These are phyloP conservation scores for Forbesichthys agassizii DNA, from an alignment of 2,113 vertebrate species.

Conservation along the genomic window DNA sequence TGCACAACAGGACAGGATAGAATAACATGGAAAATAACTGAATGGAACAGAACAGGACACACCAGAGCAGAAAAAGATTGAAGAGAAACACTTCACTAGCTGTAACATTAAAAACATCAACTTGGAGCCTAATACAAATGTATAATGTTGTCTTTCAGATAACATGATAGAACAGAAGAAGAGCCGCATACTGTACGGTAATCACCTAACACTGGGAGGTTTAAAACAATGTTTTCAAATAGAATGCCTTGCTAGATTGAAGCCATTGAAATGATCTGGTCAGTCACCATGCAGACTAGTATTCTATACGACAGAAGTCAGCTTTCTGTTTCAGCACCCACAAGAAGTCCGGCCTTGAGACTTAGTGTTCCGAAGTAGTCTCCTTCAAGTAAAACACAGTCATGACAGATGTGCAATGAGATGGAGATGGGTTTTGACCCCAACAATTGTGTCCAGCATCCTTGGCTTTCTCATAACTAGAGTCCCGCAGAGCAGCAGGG, in stretches of 20 bases:
- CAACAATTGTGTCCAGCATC: conserved; percentile 9
- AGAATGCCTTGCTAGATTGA: neutral
- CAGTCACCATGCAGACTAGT: neutral
- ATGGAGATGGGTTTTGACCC: conserved; percentile 17
- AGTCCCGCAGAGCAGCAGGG: conserved; percentile 20
- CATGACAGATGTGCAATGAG: conserved; percentile 21
- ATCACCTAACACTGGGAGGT: no score
- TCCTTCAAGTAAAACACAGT: conserved; percentile 33
- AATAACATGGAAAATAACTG: neutral
- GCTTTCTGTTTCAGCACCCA: conserved; percentile 18
- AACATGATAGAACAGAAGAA: no score
- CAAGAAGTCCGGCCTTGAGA: conserved; percentile 14
- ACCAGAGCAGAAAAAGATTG: neutral
- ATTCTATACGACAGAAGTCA: neutral
- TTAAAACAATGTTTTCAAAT: neutral
- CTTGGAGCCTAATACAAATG: no score
- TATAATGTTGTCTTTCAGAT: no score
- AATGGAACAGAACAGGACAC: neutral
- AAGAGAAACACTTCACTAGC: neutral
- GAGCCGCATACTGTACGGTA: no score
- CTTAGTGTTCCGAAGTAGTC: conserved; percentile 11
- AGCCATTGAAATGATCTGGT: neutral
- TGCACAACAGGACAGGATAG: neutral
- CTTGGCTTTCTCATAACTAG: conserved; percentile 33
- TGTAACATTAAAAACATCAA: no score